Conservation (phyloP, 2,888 invertebrate species). For the Euphydryas editha region DNA sequence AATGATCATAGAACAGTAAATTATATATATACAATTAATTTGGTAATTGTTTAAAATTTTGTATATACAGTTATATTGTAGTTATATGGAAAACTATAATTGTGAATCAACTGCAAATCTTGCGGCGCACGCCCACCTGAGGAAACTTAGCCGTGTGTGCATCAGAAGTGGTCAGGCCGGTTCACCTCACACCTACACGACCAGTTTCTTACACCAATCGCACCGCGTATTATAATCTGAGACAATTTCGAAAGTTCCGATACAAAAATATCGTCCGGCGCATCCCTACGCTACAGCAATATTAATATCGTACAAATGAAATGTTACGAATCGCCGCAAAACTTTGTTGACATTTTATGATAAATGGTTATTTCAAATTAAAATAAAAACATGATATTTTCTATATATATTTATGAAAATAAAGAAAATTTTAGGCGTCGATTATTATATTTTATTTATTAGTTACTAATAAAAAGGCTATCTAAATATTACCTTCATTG, state of each 20-base stretch:
- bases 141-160: conserved; percentile 44
- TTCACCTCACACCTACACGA: conserved; percentile 69
- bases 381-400: not conserved
- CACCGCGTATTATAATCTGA: conserved; percentile 40
- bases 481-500: conserved; percentile 75
- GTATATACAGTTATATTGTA: conserved; percentile 22
- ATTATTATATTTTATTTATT: conserved; percentile 1
- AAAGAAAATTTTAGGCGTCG: not conserved
- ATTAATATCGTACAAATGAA: conserved; percentile 19
- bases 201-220: conserved; percentile 51
- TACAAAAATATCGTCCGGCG: conserved; percentile 36
- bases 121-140: conserved; percentile 45
- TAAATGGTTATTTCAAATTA: not conserved
- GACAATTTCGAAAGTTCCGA: conserved; percentile 36
- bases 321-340: conserved; percentile 19
- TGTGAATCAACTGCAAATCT: conserved; percentile 44
- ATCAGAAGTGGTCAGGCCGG: conserved; percentile 62
- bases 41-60: not conserved
- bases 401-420: not conserved
- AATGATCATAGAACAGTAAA: too few species aligned
- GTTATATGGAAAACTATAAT: conserved; percentile 25
- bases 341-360: conserved; percentile 13
- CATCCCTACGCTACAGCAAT: conserved; percentile 10
- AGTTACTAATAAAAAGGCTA: conserved; percentile 32
- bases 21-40: not conserved